Percentiles rank a stretch among this genome's conserved stretches.
phyloP scores from a whole-genome alignment of 2,797 vertebrate species.

The Siniperca obscura region DNA sequence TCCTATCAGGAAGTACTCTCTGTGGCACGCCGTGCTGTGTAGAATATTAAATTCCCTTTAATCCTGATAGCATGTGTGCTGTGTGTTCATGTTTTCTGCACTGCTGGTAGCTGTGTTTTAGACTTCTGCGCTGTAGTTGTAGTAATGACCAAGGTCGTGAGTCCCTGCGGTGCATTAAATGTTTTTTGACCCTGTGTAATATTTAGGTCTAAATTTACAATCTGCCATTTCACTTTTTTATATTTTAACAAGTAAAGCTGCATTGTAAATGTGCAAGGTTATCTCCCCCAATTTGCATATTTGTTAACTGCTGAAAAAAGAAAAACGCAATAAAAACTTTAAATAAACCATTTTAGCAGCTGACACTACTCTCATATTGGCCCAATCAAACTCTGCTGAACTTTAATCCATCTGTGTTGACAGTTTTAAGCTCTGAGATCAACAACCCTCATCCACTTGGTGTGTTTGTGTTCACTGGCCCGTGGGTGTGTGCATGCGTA shows the following conservation, averaged over 20 bases:
- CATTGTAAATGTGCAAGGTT: conserved; percentile 6
- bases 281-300: neutral
- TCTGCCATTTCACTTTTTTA: neutral
- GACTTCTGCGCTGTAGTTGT: neutral
- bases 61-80: conserved; percentile 11
- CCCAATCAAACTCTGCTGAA: conserved; percentile 32
- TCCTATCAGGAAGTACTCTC: conserved; percentile 47
- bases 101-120: conserved; percentile 23
- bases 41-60: conserved; percentile 49
- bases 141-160: conserved; percentile 44
- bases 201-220: conserved; percentile 23
- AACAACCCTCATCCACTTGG: conserved; percentile 36
- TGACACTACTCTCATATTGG: conserved; percentile 27
- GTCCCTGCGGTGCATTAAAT: conserved; percentile 26
- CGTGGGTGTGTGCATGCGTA: too few relatives aligned
- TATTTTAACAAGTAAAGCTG: conserved; percentile 5
- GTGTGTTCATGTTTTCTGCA: conserved; percentile 11
- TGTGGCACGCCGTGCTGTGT: conserved; percentile 28
- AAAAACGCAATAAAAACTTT: neutral
- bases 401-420: conserved; percentile 41
- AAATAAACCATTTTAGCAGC: conserved; percentile 14
- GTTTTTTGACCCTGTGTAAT: conserved; percentile 26
- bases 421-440: conserved; percentile 47
- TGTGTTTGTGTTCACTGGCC: conserved; percentile 42
- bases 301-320: conserved; percentile 3